Evolutionary conservation across 2,113 vertebrate species (phyloP).

Genomic region (Dendropsophus ebraccatus): DNA sequence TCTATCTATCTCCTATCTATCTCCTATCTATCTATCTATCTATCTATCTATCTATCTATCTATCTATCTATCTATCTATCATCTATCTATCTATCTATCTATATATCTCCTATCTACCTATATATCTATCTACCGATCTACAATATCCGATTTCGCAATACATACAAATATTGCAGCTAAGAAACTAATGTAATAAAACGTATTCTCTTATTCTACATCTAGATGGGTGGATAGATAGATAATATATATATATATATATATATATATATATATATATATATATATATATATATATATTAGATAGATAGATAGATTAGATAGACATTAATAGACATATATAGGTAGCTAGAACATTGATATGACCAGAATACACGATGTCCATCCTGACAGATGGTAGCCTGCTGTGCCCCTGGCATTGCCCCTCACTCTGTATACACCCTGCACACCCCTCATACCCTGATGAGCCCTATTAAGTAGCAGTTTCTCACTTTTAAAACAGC

Average conservation of each 20-base stretch:
- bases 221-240: neutral
- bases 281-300: neutral
- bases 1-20: no score
- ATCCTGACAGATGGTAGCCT: neutral
- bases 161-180: no score
- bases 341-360: no score
- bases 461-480: neutral
- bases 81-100: no score
- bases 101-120: no score
- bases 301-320: neutral
- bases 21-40: no score
- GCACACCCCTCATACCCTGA: neutral
- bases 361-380: neutral
- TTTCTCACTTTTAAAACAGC: constrained; percentile 19
- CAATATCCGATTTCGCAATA: no score
- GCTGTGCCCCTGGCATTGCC: neutral
- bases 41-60: neutral
- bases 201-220: no score
- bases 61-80: neutral
- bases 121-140: neutral
- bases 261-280: neutral
- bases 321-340: neutral
- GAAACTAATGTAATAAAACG: no score
- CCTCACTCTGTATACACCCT: neutral
- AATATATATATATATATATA: neutral